Evolutionary conservation across 1,140 invertebrate species (phyloP).

Genomic region (Globodera ellingtonae): DNA sequence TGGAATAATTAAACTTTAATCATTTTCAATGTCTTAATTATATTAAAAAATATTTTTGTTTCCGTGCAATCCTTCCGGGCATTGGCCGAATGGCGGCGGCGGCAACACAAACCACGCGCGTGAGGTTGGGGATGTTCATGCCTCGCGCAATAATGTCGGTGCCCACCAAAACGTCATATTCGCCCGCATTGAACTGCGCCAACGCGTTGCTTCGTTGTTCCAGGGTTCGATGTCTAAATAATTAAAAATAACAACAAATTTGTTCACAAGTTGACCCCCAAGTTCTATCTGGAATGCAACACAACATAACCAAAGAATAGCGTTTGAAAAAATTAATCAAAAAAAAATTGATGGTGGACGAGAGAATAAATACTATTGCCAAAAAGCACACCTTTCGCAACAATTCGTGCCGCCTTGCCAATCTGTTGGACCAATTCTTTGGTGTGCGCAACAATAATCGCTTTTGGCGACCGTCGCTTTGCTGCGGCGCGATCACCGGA

Average conservation of each 20-base stretch:
- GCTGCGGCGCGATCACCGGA: not conserved
- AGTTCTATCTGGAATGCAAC: too few species aligned
- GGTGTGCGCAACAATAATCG: slow-evolving; percentile 25
- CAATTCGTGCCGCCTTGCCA: not conserved
- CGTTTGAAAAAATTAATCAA: too few species aligned
- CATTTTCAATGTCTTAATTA: too few species aligned
- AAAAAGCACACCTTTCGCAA: slow-evolving; percentile 4
- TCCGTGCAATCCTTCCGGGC: not conserved
- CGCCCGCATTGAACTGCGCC: slow-evolving; percentile 19
- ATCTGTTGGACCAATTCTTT: slow-evolving; percentile 25
- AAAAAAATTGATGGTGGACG: too few species aligned
- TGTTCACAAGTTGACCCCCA: too few species aligned
- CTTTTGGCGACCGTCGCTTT: slow-evolving; percentile 1
- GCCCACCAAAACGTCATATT: slow-evolving; percentile 21
- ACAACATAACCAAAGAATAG: too few species aligned
- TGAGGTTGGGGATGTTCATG: slow-evolving; percentile 25
- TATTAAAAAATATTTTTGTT: not conserved
- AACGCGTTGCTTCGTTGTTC: slow-evolving; percentile 29
- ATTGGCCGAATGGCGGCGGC: not conserved
- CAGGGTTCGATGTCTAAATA: slow-evolving; percentile 16
- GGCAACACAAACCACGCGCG: not conserved
- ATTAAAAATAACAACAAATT: not conserved
- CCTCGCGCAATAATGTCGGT: slow-evolving; percentile 30
- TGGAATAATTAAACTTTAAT: too few species aligned
- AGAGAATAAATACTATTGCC: too few species aligned